phyloP scores from a whole-genome alignment of 2,888 invertebrate genomes.

The Eubasilissa splendida region DNA sequence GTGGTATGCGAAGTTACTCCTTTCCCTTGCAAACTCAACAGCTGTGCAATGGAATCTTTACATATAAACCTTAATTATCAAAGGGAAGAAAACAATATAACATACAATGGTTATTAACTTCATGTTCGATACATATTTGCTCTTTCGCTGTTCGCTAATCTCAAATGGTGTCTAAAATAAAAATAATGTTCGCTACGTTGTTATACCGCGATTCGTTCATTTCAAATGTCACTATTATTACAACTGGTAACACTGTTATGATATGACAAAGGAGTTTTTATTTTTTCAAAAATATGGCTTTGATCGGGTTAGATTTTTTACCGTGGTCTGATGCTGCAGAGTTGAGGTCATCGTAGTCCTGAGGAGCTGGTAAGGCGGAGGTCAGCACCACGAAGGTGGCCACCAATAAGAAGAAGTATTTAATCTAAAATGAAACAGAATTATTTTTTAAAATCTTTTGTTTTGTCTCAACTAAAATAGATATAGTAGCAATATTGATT shows the following conservation, averaged over 20 bases:
- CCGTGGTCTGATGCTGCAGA: conserved; percentile 56
- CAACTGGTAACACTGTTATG: background rate
- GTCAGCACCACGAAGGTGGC: conserved; percentile 43
- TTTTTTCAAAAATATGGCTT: too few relatives aligned
- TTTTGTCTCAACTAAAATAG: too few relatives aligned
- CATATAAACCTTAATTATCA: too few relatives aligned
- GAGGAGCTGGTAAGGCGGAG: conserved; percentile 47
- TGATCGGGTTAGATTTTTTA: background rate
- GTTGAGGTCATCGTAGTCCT: conserved; percentile 56
- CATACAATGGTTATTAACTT: too few relatives aligned
- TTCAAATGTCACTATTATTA: background rate
- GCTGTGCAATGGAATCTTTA: too few relatives aligned
- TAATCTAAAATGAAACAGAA: conserved; percentile 43
- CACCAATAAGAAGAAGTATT: conserved; percentile 46
- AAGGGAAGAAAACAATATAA: too few relatives aligned
- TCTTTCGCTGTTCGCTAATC: too few relatives aligned
- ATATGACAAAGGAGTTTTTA: background rate
- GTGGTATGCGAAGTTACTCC: too few relatives aligned
- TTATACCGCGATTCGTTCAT: background rate
- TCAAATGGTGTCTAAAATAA: too few relatives aligned
- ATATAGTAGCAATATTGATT: background rate
- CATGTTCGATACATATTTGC: too few relatives aligned
- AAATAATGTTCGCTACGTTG: too few relatives aligned
- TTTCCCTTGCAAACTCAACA: too few relatives aligned
- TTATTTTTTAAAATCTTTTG: background rate